Percentiles rank a stretch among this genome's conserved stretches.
Evolutionary conservation across 2,888 invertebrate genomes (phyloP).

Genomic region (Ochropacha duplaris): DNA sequence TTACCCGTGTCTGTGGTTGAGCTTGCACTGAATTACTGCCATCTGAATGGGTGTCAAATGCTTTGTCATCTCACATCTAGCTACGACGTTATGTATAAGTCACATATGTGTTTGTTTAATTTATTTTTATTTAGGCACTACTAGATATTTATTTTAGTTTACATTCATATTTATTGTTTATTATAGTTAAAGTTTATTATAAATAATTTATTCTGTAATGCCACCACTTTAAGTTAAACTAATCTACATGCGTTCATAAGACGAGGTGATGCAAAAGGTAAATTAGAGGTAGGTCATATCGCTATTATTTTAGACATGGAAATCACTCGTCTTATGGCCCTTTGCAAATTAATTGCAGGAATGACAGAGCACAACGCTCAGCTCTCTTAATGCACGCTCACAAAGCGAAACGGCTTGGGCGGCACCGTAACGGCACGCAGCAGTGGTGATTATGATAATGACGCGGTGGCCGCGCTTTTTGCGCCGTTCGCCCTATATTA

Average conservation of each 20-base stretch:
- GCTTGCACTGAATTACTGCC: conserved; percentile 72
- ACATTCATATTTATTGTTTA: no score
- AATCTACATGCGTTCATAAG: conserved; percentile 20
- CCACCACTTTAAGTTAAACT: no score
- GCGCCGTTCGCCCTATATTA: conserved; percentile 69
- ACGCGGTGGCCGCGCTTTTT: conserved; percentile 79
- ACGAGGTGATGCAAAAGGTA: background rate
- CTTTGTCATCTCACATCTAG: conserved; percentile 45
- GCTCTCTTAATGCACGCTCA: conserved; percentile 78
- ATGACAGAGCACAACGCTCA: conserved; percentile 76
- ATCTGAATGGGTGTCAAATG: conserved; percentile 61
- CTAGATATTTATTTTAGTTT: no score
- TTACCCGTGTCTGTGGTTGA: conserved; percentile 71
- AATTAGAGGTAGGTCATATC: conserved; percentile 2
- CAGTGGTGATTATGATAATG: conserved; percentile 81
- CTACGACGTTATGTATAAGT: no score
- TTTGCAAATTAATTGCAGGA: conserved; percentile 77
- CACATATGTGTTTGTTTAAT: no score
- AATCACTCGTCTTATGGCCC: conserved; percentile 58
- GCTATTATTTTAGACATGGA: conserved; percentile 40
- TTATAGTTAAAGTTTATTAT: no score
- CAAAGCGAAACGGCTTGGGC: conserved; percentile 79
- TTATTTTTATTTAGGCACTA: no score
- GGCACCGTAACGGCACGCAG: conserved; percentile 70
- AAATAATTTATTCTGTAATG: no score